Evolutionary conservation across 2,113 vertebrate species (phyloP).

Genomic region (Ceyx margarethae): DNA sequence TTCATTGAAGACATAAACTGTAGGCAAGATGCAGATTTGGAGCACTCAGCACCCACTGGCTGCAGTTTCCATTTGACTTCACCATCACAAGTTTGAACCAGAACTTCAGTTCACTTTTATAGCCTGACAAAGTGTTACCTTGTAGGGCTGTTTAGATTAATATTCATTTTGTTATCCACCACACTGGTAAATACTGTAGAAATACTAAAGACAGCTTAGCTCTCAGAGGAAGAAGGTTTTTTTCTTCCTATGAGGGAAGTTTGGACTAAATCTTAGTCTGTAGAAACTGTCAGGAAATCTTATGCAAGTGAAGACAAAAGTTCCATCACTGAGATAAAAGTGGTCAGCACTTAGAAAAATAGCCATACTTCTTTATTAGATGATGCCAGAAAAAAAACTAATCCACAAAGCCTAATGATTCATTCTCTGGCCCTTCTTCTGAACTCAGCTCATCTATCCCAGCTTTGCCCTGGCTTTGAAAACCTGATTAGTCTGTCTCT

Average conservation of each 20-base stretch:
- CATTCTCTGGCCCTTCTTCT: neutral
- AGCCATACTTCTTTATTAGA: neutral
- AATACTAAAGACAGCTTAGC: neutral
- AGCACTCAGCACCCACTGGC: neutral
- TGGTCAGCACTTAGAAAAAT: neutral
- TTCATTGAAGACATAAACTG: neutral
- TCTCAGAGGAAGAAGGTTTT: neutral
- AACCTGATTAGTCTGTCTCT: neutral
- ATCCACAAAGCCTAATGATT: neutral
- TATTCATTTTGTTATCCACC: neutral
- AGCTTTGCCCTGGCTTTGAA: neutral
- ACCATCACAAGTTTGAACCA: neutral
- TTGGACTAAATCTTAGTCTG: neutral
- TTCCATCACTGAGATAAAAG: neutral
- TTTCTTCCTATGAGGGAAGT: neutral
- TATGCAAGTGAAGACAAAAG: neutral
- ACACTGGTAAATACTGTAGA: neutral
- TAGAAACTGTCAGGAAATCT: neutral
- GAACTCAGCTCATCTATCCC: neutral
- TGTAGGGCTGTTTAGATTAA: neutral
- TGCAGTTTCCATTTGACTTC: neutral
- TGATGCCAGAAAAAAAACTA: neutral
- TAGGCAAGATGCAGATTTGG: neutral
- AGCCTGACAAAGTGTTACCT: neutral
- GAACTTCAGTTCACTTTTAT: neutral